phyloP scores from a whole-genome alignment of 2,797 vertebrate species.

The Notolepis coatsorum region DNA sequence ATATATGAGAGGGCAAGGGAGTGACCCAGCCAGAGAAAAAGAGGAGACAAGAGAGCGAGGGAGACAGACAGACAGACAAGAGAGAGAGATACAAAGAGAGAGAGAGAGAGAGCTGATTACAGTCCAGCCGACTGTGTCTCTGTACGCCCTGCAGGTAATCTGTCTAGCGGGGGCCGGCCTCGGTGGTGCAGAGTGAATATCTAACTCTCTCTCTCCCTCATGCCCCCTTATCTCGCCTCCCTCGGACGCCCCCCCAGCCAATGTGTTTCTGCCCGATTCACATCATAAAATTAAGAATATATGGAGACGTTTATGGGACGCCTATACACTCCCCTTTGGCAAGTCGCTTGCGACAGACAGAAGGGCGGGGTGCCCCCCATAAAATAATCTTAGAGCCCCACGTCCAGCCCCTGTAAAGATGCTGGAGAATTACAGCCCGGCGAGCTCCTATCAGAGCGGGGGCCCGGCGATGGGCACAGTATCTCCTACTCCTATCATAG shows the following conservation, averaged over 20 bases:
- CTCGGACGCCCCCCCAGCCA: conserved; percentile 37
- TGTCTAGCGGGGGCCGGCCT: not conserved
- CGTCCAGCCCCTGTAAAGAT: conserved; percentile 59
- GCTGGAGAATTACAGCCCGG: conserved; percentile 66
- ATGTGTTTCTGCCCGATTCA: conserved; percentile 50
- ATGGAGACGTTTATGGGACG: conserved; percentile 72
- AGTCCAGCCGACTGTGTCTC: conserved; percentile 24
- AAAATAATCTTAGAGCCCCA: too few relatives aligned
- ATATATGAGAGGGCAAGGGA: not conserved
- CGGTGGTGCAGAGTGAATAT: conserved; percentile 31
- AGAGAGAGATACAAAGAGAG: conserved; percentile 33
- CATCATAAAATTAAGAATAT: conserved; percentile 69
- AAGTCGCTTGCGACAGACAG: conserved; percentile 44
- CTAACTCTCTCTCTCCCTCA: conserved; percentile 19
- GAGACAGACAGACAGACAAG: conserved; percentile 26
- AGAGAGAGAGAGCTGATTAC: too few relatives aligned
- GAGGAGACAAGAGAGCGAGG: conserved; percentile 39
- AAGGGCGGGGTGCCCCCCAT: conserved; percentile 30
- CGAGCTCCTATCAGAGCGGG: not conserved
- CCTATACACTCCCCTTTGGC: conserved; percentile 65
- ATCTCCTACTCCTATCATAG: conserved; percentile 58
- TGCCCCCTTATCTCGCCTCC: conserved; percentile 33
- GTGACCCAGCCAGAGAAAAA: conserved; percentile 23
- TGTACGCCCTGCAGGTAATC: conserved; percentile 29
- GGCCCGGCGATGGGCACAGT: conserved; percentile 57